These are phyloP conservation scores for Spilarctia lutea DNA, from an alignment of 2,888 invertebrate species.

Conservation along the genomic window DNA sequence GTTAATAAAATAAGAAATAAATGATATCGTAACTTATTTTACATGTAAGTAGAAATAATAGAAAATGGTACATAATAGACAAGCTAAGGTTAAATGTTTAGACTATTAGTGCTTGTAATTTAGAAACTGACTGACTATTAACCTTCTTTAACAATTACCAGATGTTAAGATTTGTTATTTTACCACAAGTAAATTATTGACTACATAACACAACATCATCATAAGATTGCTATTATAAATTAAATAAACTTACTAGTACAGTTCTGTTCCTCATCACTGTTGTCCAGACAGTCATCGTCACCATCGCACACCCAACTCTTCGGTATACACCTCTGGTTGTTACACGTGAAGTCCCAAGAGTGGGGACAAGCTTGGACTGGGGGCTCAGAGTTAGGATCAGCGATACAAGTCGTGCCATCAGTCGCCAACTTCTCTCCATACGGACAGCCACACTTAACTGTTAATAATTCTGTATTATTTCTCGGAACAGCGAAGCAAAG, in stretches of 20 bases:
- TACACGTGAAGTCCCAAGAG: slow-evolving; percentile 97
- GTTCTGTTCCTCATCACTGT: slow-evolving; percentile 97
- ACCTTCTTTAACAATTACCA: not conserved
- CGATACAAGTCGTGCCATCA: slow-evolving; percentile 90
- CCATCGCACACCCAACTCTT: slow-evolving; percentile 98
- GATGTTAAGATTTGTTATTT: not conserved
- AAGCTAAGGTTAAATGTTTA: not conserved
- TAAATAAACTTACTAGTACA: slow-evolving; percentile 91
- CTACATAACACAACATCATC: not conserved
- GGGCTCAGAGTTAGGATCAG: slow-evolving; percentile 95
- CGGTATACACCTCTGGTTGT: slow-evolving; percentile 96
- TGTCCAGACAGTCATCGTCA: slow-evolving; percentile 98
- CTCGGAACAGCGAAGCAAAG: slow-evolving; percentile 96
- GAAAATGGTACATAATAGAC: not conserved
- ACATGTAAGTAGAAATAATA: too few species aligned
- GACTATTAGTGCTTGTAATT: not conserved
- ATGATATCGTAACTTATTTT: too few species aligned
- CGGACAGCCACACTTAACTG: slow-evolving; percentile 95
- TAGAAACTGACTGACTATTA: not conserved
- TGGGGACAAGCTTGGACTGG: slow-evolving; percentile 96
- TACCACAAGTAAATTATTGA: not conserved
- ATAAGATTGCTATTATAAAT: not conserved
- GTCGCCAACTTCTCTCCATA: slow-evolving; percentile 94
- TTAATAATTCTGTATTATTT: slow-evolving; percentile 85
- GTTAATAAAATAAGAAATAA: too few species aligned